These are phyloP conservation scores for Cynaeus angustus DNA, from an alignment of 2,888 invertebrate genomes.

Conservation along the genomic window DNA sequence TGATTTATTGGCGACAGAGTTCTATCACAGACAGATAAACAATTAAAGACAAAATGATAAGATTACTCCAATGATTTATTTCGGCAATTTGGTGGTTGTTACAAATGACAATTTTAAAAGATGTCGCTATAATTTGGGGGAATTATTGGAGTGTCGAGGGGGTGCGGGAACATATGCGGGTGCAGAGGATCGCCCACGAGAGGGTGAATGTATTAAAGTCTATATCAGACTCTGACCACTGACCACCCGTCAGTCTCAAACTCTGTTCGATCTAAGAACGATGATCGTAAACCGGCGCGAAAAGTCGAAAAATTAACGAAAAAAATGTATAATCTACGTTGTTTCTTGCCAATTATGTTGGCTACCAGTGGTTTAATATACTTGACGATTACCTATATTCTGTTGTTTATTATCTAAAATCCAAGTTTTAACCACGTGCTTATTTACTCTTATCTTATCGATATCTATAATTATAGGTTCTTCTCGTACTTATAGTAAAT, in stretches of 20 bases:
- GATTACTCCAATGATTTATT: not conserved
- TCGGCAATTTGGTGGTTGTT: not conserved
- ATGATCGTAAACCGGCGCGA: slow-evolving; percentile 47
- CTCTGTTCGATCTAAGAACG: slow-evolving; percentile 50
- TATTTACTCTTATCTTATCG: slow-evolving; percentile 62
- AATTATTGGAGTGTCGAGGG: not conserved
- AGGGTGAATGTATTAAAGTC: slow-evolving; percentile 71
- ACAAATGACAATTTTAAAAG: not conserved
- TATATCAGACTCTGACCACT: slow-evolving; percentile 69
- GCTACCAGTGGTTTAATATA: slow-evolving; percentile 64
- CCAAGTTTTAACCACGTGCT: slow-evolving; percentile 37
- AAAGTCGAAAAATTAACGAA: slow-evolving; percentile 24
- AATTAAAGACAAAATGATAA: slow-evolving; percentile 13
- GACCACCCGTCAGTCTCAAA: slow-evolving; percentile 66
- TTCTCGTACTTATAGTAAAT: slow-evolving; percentile 66
- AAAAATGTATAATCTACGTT: slow-evolving; percentile 49
- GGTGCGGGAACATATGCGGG: slow-evolving; percentile 59
- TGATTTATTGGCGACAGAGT: slow-evolving; percentile 38
- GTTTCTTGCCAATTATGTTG: slow-evolving; percentile 61
- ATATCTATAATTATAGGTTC: slow-evolving; percentile 65
- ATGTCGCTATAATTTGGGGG: not conserved
- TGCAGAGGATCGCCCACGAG: slow-evolving; percentile 57
- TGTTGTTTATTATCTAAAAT: slow-evolving; percentile 61
- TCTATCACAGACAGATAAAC: slow-evolving; percentile 30
- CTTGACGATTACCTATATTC: slow-evolving; percentile 59